Percentiles rank a stretch among this genome's conserved stretches.
phyloP scores from a whole-genome alignment of 2,888 invertebrate species.

The Eupithecia inturbata region DNA sequence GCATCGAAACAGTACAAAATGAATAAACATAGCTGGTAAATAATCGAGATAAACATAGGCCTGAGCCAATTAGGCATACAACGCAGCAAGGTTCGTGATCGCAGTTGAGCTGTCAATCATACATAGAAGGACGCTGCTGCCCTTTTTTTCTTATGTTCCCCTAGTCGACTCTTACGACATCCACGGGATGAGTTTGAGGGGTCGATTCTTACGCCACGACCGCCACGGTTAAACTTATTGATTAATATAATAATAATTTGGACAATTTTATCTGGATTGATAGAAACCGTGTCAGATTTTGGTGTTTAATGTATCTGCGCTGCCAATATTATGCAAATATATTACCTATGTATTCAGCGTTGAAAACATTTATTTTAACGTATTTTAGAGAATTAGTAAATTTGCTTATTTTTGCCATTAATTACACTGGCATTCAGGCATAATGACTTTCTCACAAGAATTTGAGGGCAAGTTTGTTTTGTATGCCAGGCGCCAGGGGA shows the following conservation, averaged over 20 bases:
- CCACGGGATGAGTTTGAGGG: neutral
- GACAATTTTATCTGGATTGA: neutral
- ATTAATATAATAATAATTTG: neutral
- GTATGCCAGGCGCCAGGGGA: conserved; percentile 42
- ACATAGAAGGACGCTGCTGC: neutral
- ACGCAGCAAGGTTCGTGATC: neutral
- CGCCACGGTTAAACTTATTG: neutral
- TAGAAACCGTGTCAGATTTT: neutral
- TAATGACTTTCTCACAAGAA: neutral
- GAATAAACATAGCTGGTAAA: neutral
- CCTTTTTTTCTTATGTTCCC: neutral
- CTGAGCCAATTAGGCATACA: conserved; percentile 7
- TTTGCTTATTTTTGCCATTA: neutral
- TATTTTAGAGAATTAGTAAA: neutral
- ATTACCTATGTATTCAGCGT: neutral
- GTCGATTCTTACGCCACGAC: neutral
- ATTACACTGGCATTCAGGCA: neutral
- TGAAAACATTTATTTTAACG: neutral
- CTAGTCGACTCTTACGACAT: neutral
- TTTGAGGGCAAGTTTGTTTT: conserved; percentile 11
- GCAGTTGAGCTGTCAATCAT: neutral
- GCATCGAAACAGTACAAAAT: neutral
- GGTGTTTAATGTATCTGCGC: neutral
- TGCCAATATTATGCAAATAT: neutral
- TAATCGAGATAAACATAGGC: neutral